A percentile compares a stretch with the other conserved stretches of the same genome.
phyloP scores from a whole-genome alignment of 1,140 invertebrate genomes.

The Ceratina japonica region DNA sequence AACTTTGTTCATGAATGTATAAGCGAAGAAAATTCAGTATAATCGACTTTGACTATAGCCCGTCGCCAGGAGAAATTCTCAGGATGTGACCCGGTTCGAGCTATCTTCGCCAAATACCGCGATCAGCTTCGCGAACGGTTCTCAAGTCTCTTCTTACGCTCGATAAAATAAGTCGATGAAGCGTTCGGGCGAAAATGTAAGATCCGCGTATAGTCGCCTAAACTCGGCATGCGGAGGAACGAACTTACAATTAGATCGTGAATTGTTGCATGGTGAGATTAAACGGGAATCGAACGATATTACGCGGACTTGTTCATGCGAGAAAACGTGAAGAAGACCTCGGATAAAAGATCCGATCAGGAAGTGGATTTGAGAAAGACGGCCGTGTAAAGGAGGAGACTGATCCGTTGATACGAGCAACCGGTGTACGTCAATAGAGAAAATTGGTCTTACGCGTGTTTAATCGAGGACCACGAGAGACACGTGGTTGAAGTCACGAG shows the following conservation, averaged over 20 bases:
- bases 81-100: not conserved
- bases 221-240: too few relatives aligned
- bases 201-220: too few relatives aligned
- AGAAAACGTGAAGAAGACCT: not conserved
- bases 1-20: not conserved
- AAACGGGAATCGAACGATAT: not conserved
- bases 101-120: not conserved
- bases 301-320: not conserved
- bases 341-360: not conserved
- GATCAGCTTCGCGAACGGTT: not conserved
- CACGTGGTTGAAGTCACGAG: slow-evolving; percentile 62
- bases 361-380: not conserved
- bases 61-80: not conserved
- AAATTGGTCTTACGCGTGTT: slow-evolving; percentile 63
- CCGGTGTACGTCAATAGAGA: slow-evolving; percentile 53
- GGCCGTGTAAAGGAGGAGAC: not conserved
- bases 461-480: slow-evolving; percentile 58
- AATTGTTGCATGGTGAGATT: too few relatives aligned
- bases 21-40: not conserved
- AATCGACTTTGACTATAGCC: not conserved
- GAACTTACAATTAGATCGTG: too few relatives aligned
- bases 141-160: too few relatives aligned
- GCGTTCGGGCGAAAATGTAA: too few relatives aligned
- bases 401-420: slow-evolving; percentile 5
- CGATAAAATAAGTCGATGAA: too few relatives aligned